Percentiles rank a stretch among this genome's conserved stretches.
These are phyloP conservation scores for Aptenodytes patagonicus DNA, from an alignment of 2,113 vertebrate species.

Conservation along the genomic window DNA sequence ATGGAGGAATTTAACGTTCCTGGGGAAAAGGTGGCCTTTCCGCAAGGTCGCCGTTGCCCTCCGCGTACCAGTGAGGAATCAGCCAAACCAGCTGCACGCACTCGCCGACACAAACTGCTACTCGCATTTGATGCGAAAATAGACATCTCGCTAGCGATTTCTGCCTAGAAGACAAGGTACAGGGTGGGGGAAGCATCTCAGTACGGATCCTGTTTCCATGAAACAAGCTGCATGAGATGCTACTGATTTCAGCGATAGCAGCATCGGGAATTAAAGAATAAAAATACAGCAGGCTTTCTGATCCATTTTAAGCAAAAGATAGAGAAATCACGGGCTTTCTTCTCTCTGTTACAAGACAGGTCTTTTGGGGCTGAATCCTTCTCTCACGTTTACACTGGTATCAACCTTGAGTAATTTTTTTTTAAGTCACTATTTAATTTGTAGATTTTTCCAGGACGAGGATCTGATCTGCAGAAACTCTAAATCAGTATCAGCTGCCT, in stretches of 20 bases:
- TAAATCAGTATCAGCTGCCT: neutral
- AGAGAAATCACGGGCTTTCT: neutral
- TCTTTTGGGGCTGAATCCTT: neutral
- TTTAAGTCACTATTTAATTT: neutral
- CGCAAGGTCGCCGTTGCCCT: neutral
- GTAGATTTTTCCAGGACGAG: neutral
- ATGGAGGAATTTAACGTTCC: neutral
- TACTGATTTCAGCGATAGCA: neutral
- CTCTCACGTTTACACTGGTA: neutral
- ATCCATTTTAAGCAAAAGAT: neutral
- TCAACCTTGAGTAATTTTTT: neutral
- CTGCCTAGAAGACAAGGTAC: neutral
- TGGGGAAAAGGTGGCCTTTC: neutral
- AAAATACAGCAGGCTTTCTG: neutral
- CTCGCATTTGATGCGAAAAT: rapidly evolving
- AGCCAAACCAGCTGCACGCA: neutral
- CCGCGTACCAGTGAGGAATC: rapidly evolving
- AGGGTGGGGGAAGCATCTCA: neutral
- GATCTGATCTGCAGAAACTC: neutral
- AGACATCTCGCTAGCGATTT: neutral
- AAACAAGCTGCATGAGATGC: neutral
- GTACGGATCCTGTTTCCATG: neutral
- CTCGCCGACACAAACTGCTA: neutral
- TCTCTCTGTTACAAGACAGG: neutral
- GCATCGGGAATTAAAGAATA: neutral